phyloP scores from a whole-genome alignment of 1,140 invertebrate genomes.

The Ceratina australensis region DNA sequence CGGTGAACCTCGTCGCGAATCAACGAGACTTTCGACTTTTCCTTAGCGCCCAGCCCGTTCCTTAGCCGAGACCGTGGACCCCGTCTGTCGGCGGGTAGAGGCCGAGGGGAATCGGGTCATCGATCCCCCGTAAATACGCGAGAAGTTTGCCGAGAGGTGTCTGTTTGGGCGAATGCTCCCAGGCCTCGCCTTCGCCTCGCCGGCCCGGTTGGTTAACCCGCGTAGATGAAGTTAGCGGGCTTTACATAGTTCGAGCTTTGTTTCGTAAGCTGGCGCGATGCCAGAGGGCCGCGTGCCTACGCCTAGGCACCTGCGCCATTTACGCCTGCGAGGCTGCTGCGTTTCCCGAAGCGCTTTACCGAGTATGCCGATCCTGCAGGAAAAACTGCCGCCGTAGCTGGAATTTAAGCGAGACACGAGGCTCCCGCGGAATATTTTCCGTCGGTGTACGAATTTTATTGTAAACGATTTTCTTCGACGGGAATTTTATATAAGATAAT shows the following conservation, averaged over 20 bases:
- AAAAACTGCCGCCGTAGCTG: background rate
- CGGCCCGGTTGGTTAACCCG: conserved; percentile 21
- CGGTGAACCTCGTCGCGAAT: background rate
- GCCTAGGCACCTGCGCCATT: conserved; percentile 17
- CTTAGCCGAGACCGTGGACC: background rate
- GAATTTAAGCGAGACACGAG: background rate
- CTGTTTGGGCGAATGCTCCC: conserved; percentile 20
- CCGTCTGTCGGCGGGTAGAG: background rate
- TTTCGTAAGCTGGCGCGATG: background rate
- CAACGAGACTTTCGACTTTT: background rate
- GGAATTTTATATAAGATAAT: too few species aligned
- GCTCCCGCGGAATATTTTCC: background rate
- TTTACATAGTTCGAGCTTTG: conserved; percentile 34
- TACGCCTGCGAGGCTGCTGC: background rate
- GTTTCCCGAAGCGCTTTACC: too few species aligned
- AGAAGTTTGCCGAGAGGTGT: conserved; percentile 15
- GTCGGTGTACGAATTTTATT: background rate
- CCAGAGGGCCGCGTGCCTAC: conserved; percentile 1
- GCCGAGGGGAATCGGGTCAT: conserved; percentile 11
- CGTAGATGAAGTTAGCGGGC: conserved; percentile 26
- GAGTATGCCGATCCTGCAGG: too few species aligned
- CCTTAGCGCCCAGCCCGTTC: too few species aligned
- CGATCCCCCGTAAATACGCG: conserved; percentile 13
- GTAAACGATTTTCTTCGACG: background rate
- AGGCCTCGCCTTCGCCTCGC: background rate